A percentile compares a stretch with the other conserved stretches of the same genome.
These are phyloP conservation scores for Tholera decimalis DNA, from an alignment of 2,888 invertebrate genomes.

Conservation along the genomic window DNA sequence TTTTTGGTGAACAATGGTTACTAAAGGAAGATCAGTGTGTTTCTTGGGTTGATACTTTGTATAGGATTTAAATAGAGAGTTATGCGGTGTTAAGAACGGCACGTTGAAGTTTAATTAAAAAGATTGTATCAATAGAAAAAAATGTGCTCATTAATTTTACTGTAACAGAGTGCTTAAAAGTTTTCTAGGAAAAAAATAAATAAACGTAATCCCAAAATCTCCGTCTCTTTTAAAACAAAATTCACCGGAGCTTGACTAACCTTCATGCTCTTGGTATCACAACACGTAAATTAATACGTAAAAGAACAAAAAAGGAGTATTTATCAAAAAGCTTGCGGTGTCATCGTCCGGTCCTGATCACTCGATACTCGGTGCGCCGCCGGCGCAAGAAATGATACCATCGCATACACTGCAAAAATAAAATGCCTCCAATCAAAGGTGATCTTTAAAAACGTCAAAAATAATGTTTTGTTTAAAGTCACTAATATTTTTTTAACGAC, in stretches of 20 bases:
- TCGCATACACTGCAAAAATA: conserved; percentile 60
- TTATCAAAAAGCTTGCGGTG: conserved; percentile 86
- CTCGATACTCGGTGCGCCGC: conserved; percentile 75
- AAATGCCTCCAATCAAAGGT: conserved; percentile 56
- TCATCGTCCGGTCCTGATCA: conserved; percentile 86
- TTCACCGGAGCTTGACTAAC: conserved; percentile 25
- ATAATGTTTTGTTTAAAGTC: conserved; percentile 34
- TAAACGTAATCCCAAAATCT: conserved; percentile 1
- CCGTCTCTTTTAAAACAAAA: conserved; percentile 12
- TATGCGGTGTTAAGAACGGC: conserved; percentile 40
- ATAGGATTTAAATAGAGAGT: conserved; percentile 32
- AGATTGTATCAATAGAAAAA: conserved; percentile 48
- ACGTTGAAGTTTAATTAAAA: conserved; percentile 52
- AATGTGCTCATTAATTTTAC: conserved; percentile 54
- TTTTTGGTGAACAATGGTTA: conserved; percentile 63
- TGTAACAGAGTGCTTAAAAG: conserved; percentile 25
- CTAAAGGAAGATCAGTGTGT: conserved; percentile 43
- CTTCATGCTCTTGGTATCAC: conserved; percentile 74
- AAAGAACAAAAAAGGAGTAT: conserved; percentile 76
- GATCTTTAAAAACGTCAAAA: conserved; percentile 64
- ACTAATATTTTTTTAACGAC: conserved; percentile 57
- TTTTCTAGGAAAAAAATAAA: conserved; percentile 31
- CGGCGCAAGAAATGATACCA: conserved; percentile 64
- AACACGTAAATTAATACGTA: conserved; percentile 85
- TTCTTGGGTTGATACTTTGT: conserved; percentile 37